Conservation (phyloP, 2,888 invertebrate genomes). For the Euproctis similis region DNA sequence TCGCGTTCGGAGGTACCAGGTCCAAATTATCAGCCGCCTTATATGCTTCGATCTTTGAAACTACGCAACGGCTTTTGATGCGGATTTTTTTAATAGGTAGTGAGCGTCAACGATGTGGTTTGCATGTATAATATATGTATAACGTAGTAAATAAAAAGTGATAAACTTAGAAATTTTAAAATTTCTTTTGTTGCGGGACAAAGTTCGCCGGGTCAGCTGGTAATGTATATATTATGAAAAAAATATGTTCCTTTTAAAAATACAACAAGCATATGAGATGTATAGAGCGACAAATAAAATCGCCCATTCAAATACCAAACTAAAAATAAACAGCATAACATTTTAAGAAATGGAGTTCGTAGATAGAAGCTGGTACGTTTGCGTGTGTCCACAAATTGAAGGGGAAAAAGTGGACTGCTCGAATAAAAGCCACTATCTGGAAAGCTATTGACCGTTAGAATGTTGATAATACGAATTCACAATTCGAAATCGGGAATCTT, state of each 20-base stretch:
- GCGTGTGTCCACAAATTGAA: conserved; percentile 23
- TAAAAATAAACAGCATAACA: conserved; percentile 8
- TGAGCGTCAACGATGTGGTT: too few species aligned
- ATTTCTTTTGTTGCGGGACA: too few species aligned
- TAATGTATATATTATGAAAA: too few species aligned
- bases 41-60: too few species aligned
- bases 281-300: not conserved
- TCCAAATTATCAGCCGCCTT: too few species aligned
- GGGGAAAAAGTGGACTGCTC: conserved; percentile 12
- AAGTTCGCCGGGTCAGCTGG: too few species aligned
- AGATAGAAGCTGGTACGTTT: conserved; percentile 15
- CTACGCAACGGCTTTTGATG: too few species aligned
- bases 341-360: conserved; percentile 12
- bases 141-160: too few species aligned
- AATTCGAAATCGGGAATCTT: conserved; percentile 8
- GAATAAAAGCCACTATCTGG: conserved; percentile 14
- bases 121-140: too few species aligned
- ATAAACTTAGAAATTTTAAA: too few species aligned
- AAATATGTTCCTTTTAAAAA: not conserved
- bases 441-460: conserved; percentile 2
- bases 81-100: too few species aligned
- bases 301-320: conserved; percentile 1
- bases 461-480: conserved; percentile 5
- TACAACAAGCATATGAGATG: not conserved
- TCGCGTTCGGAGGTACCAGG: too few species aligned